Conservation (phyloP, 2,797 vertebrate species). For the Sebastes wilsoni region DNA sequence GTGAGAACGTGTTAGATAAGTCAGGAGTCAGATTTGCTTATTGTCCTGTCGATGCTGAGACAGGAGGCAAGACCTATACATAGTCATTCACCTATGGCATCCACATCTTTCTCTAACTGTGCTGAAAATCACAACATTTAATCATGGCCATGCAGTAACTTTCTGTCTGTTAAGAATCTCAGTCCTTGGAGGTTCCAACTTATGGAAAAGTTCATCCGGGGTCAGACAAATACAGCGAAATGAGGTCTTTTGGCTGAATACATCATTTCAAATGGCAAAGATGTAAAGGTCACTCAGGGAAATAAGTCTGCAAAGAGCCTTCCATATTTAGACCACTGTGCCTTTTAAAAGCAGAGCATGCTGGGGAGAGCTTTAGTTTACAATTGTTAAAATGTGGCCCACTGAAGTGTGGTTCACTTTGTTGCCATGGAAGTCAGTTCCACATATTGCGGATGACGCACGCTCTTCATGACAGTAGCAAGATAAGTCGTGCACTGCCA, state of each 20-base stretch:
- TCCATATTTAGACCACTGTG: constrained; percentile 8
- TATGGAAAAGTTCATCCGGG: constrained; percentile 9
- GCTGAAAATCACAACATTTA: not conserved
- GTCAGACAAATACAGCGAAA: constrained; percentile 39
- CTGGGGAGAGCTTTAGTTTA: not conserved
- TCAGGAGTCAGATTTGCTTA: too few species aligned
- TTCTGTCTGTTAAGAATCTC: not conserved
- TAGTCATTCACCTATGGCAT: too few species aligned
- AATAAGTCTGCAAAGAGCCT: constrained; percentile 36
- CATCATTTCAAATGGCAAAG: constrained; percentile 59
- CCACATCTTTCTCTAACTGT: not conserved
- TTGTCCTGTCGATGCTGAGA: too few species aligned
- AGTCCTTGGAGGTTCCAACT: not conserved
- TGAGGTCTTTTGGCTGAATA: constrained; percentile 43
- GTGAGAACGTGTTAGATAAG: too few species aligned
- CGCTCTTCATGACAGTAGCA: constrained; percentile 2
- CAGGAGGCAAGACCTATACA: too few species aligned
- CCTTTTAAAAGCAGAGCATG: not conserved
- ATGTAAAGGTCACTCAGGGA: constrained; percentile 60
- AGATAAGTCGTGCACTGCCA: not conserved
- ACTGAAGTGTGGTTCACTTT: not conserved
- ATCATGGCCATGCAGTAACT: not conserved
- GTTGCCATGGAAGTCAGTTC: constrained; percentile 22
- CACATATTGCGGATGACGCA: not conserved
- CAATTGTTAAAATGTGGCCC: not conserved